Evolutionary conservation across 2,797 vertebrate genomes (phyloP), one percentile per base, ranked within the genome.

Genomic region (Sternarchorhynchus goeldii): DNA sequence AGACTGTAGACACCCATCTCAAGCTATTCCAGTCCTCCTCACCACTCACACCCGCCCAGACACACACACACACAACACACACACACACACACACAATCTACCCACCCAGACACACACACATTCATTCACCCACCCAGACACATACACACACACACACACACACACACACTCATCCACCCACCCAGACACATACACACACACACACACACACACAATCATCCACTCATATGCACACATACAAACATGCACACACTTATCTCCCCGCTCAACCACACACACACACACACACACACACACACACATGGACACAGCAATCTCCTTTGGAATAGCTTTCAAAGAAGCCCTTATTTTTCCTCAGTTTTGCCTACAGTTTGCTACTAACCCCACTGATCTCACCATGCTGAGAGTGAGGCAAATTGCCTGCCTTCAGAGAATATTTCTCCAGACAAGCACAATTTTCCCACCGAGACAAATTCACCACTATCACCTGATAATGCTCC

Each of bases 11-110:
- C 85, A 84, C 81, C 82, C 67, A 81, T 75, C 69, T 68, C 75
- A 74, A 84, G 83, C 83, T 82, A 84, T 86, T 87, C 81, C 84
- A 81, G 73, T 67, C 72, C 76, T 81, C 84, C 78, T 83, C 77
- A 80, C 63, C 57, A 74, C 31, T 39, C 67, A 59, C 67, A 68
- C 69, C 67, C 59, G 41, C 59, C 32, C 18, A 41, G 53, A 55
- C 69, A 73, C 68, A 74, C 75, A 72, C 68, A 79, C 66, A 75
- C 67, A 73, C 72, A 25, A 69, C 45, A n/a, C 39, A 41, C 39
- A 41, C 5, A 6, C 39, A 41, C 39, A 6, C 5, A 6, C 39
- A 6, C 39, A 50, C 45, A 50, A n/a, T n/a, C n/a, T n/a, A n/a
- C n/a, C n/a, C 75, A 77, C 75, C 69, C 45, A 50, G 12, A 50